Percentiles rank a stretch among this genome's conserved stretches.
Evolutionary conservation across 2,113 vertebrate species (phyloP).

Genomic region (Irena cyanogastra): DNA sequence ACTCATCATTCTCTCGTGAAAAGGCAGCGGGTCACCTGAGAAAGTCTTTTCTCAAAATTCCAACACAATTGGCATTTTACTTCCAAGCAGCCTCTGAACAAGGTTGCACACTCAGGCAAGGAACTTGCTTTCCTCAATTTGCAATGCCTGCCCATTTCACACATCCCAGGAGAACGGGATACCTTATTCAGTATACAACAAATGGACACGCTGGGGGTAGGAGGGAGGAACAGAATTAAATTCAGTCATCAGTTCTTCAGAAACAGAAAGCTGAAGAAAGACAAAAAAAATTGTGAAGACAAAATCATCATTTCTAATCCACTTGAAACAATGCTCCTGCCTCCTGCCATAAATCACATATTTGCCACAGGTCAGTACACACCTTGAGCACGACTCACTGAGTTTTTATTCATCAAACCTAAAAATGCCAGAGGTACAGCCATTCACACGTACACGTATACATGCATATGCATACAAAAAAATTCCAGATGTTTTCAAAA

Average conservation of each 20-base stretch:
- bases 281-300: not conserved
- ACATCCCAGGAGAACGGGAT: slow-evolving; percentile 4
- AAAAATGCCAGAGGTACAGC: slow-evolving; percentile 23
- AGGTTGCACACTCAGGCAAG: not conserved
- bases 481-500: slow-evolving; percentile 71
- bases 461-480: not conserved
- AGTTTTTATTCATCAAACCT: not conserved
- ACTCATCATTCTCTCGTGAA: slow-evolving; percentile 52
- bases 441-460: slow-evolving; percentile 25
- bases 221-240: not conserved
- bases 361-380: slow-evolving; percentile 6
- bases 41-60: slow-evolving; percentile 67
- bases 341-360: slow-evolving; percentile 13
- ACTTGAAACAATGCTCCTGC: not conserved
- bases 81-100: slow-evolving; percentile 58
- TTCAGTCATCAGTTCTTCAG: not conserved
- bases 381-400: not conserved
- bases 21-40: slow-evolving; percentile 56
- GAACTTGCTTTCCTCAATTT: slow-evolving; percentile 57
- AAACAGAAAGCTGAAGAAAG: not conserved
- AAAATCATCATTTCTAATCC: not conserved
- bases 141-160: slow-evolving; percentile 59
- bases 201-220: not conserved
- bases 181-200: slow-evolving; percentile 28
- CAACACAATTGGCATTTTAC: slow-evolving; percentile 45